These are phyloP conservation scores for Mus minutoides DNA, from an alignment of 2,797 vertebrate species.

Conservation along the genomic window DNA sequence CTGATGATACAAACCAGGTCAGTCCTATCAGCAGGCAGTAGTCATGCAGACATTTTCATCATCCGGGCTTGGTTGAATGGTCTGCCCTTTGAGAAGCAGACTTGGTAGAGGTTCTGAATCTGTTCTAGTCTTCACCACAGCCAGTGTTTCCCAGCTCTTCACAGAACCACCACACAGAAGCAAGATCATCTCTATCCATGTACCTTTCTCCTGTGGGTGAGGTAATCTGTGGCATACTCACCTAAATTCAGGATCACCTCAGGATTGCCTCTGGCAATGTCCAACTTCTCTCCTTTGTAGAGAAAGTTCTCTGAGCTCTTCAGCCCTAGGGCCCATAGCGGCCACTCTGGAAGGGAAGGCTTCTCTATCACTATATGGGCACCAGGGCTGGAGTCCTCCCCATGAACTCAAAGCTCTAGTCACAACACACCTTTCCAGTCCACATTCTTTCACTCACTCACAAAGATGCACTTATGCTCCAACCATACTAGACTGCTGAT, in stretches of 20 bases:
- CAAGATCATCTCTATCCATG: not conserved
- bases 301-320: not conserved
- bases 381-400: not conserved
- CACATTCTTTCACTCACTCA: fast-evolving
- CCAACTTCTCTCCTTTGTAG: not conserved
- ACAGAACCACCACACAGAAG: not conserved
- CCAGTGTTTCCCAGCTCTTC: not conserved
- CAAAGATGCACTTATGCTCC: not conserved
- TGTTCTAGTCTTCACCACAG: not conserved
- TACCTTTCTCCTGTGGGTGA: not conserved
- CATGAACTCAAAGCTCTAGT: not conserved
- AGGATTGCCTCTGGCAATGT: not conserved
- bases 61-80: not conserved
- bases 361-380: not conserved
- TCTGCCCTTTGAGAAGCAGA: not conserved
- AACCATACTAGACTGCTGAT: not conserved
- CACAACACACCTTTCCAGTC: not conserved
- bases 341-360: not conserved
- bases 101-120: not conserved
- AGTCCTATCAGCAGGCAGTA: not conserved
- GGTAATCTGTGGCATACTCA: not conserved
- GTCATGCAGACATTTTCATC: not conserved
- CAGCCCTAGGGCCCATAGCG: not conserved
- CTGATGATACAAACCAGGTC: not conserved
- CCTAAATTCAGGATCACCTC: not conserved